phyloP scores from a whole-genome alignment of 2,113 vertebrate species.

The Empidonax traillii region DNA sequence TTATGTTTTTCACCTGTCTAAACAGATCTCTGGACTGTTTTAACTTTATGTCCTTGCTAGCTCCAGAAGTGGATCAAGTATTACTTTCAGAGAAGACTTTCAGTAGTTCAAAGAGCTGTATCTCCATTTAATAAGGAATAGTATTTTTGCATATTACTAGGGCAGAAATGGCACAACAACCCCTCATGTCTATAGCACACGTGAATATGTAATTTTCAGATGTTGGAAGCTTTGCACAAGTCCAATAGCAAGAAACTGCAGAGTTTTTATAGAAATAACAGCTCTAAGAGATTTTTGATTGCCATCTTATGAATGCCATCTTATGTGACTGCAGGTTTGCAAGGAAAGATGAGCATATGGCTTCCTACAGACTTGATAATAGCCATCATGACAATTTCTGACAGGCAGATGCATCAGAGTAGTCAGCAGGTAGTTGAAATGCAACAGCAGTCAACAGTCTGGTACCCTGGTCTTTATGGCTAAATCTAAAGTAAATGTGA shows the following conservation, averaged over 20 bases:
- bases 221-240: not conserved
- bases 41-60: not conserved
- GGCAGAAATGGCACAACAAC: not conserved
- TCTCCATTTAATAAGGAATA: not conserved
- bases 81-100: not conserved
- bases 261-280: not conserved
- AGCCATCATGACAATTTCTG: not conserved
- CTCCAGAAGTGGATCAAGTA: not conserved
- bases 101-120: not conserved
- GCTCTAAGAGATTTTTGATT: not conserved
- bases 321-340: not conserved
- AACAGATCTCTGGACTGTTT: not conserved
- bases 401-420: not conserved
- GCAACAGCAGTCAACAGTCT: not conserved
- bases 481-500: not conserved
- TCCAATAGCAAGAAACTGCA: not conserved
- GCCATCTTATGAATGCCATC: not conserved
- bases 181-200: not conserved
- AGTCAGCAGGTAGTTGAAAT: not conserved
- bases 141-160: not conserved
- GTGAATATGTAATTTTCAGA: not conserved
- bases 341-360: not conserved
- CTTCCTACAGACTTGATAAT: not conserved
- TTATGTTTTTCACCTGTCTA: not conserved
- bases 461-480: not conserved